Evolutionary conservation across 2,113 vertebrate genomes (phyloP), one percentile per base, ranked within the genome.

Genomic region (Salvator merianae): DNA sequence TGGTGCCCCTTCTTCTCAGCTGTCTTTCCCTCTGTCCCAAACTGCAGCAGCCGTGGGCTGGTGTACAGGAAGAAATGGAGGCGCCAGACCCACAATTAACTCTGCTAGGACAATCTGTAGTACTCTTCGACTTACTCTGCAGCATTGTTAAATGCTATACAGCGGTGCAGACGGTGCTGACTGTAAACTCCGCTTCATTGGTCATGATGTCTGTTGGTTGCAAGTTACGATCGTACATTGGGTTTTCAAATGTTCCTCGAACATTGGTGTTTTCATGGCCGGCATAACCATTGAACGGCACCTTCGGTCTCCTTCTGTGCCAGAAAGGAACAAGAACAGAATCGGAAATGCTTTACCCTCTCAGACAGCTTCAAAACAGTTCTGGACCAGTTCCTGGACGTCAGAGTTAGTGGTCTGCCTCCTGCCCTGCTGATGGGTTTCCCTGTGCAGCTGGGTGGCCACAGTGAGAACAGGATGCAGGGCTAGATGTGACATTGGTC

Each of bases 161-260:
- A 0, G 98, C 98, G 0, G 98, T 99, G 92, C 99, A 99, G 91
- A 99, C 99, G 1, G 99, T 99, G 97, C 98, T 99, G 93, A 99
- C 98, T 22, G 98, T 98, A 96, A 99, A 98, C 95, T 99, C 98
- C 0, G 98, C 95, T 96, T 99, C 98, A 4, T 94, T 96, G 88
- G 96, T 95, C 97, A 99, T 91, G 94, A 99, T 98, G 94, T 99
- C 99, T 1, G 98, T 97, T 90, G 99, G 97, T 82, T 98, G 98
- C 93, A 99, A 98, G 97, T 96, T 99, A n/a, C 98, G 96, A 94
- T 99, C 99, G 0, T 99, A 99, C 99, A 99, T 99, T 0, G 99
- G 98, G 88, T 99, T 99, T 92, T 99, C 99, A 24, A 99, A 99
- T 0, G 99, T 99, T 8, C 97, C 98, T 88, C 98, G 95, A 5